Evolutionary conservation across 2,797 vertebrate species (phyloP).

Genomic region (Pipistrellus nathusii): DNA sequence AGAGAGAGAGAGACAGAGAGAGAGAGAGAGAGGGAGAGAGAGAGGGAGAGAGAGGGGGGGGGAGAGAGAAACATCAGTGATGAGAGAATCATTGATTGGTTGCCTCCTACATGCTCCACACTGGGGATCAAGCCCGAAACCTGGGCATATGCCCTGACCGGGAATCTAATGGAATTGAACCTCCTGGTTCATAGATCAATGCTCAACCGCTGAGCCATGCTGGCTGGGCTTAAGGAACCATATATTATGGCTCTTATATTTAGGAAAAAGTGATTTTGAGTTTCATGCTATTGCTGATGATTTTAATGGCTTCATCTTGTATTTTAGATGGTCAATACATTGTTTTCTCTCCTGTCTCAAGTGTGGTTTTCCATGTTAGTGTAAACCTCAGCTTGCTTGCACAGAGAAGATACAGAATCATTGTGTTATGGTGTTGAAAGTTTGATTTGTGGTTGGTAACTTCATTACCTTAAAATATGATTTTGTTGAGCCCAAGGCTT

Average conservation of each 20-base stretch:
- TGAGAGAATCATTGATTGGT: no score
- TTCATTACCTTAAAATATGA: slow-evolving; percentile 8
- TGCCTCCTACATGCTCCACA: no score
- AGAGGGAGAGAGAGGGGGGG: no score
- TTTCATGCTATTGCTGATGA: background rate
- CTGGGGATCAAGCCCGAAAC: no score
- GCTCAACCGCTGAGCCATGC: no score
- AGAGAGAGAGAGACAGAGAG: no score
- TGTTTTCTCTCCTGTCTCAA: background rate
- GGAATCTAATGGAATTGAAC: no score
- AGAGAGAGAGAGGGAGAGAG: no score
- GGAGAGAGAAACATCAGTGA: no score
- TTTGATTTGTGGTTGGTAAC: slow-evolving; percentile 4
- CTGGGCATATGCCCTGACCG: no score
- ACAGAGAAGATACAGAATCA: background rate
- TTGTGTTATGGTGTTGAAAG: background rate
- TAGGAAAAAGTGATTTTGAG: background rate
- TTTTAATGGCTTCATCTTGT: slow-evolving; percentile 30
- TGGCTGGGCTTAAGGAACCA: background rate
- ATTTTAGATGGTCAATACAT: background rate
- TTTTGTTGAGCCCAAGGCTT: background rate
- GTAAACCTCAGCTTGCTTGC: background rate
- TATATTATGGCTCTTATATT: background rate
- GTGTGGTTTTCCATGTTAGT: background rate
- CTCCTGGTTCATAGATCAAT: no score